Percentiles rank a stretch among this genome's conserved stretches.
Conservation (phyloP, 2,113 vertebrate genomes). For the Eidolon helvum region DNA sequence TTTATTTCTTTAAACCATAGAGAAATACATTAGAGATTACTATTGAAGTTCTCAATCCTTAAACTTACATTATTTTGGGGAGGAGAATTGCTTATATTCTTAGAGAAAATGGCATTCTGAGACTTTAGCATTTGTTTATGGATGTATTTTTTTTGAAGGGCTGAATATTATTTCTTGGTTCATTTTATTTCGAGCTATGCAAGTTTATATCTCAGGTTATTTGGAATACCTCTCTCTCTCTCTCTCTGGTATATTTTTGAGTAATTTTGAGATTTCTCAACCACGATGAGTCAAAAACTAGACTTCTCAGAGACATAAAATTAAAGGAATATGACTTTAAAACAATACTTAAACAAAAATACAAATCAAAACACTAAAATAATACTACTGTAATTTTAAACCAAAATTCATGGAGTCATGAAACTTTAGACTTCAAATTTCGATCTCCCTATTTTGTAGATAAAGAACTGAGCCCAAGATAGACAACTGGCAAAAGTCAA, state of each 20-base stretch:
- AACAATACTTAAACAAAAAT: neutral
- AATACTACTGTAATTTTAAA: neutral
- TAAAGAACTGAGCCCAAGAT: neutral
- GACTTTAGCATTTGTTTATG: neutral
- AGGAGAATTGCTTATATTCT: neutral
- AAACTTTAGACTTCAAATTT: neutral
- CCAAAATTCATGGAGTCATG: neutral
- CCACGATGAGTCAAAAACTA: neutral
- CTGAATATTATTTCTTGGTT: neutral
- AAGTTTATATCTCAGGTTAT: neutral
- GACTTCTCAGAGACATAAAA: neutral
- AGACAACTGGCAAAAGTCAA: neutral
- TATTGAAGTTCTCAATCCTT: neutral
- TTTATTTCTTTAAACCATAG: neutral
- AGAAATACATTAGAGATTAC: neutral
- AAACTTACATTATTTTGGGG: neutral
- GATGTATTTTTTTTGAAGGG: neutral
- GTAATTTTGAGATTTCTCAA: neutral
- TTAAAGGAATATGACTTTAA: neutral
- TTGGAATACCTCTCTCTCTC: rapidly evolving
- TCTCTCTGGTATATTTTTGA: neutral
- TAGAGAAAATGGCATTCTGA: neutral
- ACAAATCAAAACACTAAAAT: neutral
- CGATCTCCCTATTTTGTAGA: neutral
- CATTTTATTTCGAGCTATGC: neutral